These are phyloP conservation scores for Phasia obesa DNA, from an alignment of 2,888 invertebrate genomes.

Conservation along the genomic window DNA sequence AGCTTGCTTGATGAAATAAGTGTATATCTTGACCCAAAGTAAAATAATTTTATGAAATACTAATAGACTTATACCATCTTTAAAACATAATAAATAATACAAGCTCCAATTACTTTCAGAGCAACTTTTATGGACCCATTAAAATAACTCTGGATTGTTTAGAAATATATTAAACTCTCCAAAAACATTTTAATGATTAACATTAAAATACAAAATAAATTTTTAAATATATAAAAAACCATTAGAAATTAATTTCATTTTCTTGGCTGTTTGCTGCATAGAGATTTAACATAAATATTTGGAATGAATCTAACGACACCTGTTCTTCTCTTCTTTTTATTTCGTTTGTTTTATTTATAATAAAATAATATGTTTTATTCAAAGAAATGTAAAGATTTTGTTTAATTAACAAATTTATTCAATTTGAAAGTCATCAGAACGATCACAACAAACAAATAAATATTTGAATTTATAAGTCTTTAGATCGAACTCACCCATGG, in stretches of 20 bases:
- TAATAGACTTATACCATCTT: too few relatives aligned
- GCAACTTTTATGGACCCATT: too few relatives aligned
- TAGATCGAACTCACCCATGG: background rate
- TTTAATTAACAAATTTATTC: constrained; percentile 66
- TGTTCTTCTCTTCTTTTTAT: constrained; percentile 9
- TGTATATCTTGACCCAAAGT: too few relatives aligned
- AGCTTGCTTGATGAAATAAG: too few relatives aligned
- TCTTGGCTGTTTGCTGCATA: background rate
- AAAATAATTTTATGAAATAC: too few relatives aligned
- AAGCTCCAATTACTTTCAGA: too few relatives aligned
- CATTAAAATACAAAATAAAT: constrained; percentile 4
- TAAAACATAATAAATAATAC: too few relatives aligned
- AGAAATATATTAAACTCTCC: too few relatives aligned
- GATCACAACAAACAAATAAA: constrained; percentile 60
- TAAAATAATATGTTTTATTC: constrained; percentile 29
- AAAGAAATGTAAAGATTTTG: constrained; percentile 4
- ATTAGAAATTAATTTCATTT: constrained; percentile 24
- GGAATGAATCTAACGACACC: constrained; percentile 5
- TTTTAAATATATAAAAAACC: background rate
- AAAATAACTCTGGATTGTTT: too few relatives aligned
- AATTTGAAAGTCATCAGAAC: constrained; percentile 55
- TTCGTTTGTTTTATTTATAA: constrained; percentile 7
- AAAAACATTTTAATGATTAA: background rate
- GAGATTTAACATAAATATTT: background rate
- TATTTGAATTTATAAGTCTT: constrained; percentile 30